These are phyloP conservation scores for Paedocypris micromegethes DNA, from an alignment of 2,797 vertebrate species.

Conservation along the genomic window DNA sequence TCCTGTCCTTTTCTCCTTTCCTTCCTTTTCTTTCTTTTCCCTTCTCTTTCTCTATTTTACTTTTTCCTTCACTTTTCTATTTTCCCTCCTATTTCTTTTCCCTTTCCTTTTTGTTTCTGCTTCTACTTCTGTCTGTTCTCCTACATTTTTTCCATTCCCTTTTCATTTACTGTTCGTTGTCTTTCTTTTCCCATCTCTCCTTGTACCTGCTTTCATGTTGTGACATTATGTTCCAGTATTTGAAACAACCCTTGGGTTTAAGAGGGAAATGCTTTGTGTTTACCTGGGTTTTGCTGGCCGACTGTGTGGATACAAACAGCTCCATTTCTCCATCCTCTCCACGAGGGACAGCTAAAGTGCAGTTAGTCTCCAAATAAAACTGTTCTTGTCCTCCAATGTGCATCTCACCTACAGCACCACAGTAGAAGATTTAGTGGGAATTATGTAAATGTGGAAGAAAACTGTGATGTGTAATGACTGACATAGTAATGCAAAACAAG, in stretches of 20 bases:
- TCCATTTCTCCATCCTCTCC: conserved; percentile 91
- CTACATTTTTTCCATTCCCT: too few relatives aligned
- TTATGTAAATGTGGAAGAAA: background rate
- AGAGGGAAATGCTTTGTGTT: background rate
- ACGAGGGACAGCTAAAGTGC: conserved; percentile 81
- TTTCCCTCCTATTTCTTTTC: too few relatives aligned
- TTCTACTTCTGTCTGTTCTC: too few relatives aligned
- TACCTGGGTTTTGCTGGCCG: conserved; percentile 76
- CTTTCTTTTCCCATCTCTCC: too few relatives aligned
- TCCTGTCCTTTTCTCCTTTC: too few relatives aligned
- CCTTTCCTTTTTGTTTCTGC: too few relatives aligned
- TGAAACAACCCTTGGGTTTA: background rate
- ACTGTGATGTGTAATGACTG: background rate
- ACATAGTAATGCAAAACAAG: background rate
- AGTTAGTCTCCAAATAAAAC: conserved; percentile 93
- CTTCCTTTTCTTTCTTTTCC: too few relatives aligned
- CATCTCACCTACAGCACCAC: conserved; percentile 74
- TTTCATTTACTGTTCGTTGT: too few relatives aligned
- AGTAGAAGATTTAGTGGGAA: background rate
- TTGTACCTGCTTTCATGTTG: too few relatives aligned
- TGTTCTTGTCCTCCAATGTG: conserved; percentile 92
- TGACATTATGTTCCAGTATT: background rate
- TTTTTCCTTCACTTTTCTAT: too few relatives aligned
- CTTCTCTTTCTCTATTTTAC: too few relatives aligned
- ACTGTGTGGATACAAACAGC: conserved; percentile 85